phyloP scores from a whole-genome alignment of 2,888 invertebrate species.

The Drosophila limbata region DNA sequence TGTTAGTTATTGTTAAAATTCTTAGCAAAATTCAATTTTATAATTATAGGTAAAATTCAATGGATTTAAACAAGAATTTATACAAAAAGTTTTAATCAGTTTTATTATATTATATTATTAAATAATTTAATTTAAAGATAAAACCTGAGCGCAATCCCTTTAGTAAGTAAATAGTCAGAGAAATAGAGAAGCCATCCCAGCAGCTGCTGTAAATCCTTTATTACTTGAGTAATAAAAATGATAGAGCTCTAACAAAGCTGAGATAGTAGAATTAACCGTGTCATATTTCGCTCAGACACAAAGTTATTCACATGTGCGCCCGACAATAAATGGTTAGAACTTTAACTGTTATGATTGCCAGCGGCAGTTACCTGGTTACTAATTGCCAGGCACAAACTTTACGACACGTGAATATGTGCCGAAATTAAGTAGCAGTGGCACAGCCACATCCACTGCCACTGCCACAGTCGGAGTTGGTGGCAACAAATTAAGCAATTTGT shows the following conservation, averaged over 20 bases:
- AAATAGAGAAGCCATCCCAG: background rate
- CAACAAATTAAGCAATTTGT: slow-evolving; percentile 76
- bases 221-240: slow-evolving; percentile 34
- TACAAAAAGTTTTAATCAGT: background rate
- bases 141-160: background rate
- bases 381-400: slow-evolving; percentile 62
- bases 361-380: slow-evolving; percentile 57
- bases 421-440: slow-evolving; percentile 38
- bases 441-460: background rate
- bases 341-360: slow-evolving; percentile 39
- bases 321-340: slow-evolving; percentile 33
- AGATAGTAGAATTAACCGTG: slow-evolving; percentile 14
- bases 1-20: no score
- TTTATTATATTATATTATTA: background rate
- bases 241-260: background rate
- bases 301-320: slow-evolving; percentile 1
- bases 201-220: slow-evolving; percentile 45
- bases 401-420: slow-evolving; percentile 59
- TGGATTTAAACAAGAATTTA: no score
- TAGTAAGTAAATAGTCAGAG: background rate
- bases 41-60: no score
- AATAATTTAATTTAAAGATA: background rate
- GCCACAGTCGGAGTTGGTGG: slow-evolving; percentile 16
- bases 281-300: slow-evolving; percentile 12
- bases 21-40: no score